Conservation (phyloP, 2,113 vertebrate genomes). For the Myiopsitta monachus region DNA sequence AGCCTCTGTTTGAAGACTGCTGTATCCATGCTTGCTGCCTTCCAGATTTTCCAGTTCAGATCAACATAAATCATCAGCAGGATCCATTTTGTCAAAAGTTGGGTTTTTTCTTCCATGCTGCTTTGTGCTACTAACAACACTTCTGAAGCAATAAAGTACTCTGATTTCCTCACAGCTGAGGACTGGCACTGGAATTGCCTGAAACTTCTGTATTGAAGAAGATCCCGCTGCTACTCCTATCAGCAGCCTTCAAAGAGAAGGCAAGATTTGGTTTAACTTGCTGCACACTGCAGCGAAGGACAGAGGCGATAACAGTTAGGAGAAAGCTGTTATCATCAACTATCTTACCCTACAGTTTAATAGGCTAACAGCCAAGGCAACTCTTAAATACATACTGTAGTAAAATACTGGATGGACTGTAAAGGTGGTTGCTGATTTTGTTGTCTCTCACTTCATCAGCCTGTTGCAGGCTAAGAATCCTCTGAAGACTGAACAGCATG, state of each 20-base stretch:
- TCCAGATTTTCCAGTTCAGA: slow-evolving; percentile 21
- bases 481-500: not conserved
- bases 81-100: slow-evolving; percentile 12
- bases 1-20: slow-evolving; percentile 6
- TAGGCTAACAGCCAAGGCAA: slow-evolving; percentile 23
- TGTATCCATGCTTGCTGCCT: not conserved
- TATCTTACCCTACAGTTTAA: slow-evolving; percentile 44
- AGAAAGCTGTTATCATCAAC: slow-evolving; percentile 57
- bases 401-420: slow-evolving; percentile 6
- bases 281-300: not conserved
- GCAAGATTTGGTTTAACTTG: not conserved
- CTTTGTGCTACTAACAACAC: not conserved
- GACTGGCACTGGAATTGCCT: slow-evolving; percentile 19
- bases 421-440: not conserved
- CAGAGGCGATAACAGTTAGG: slow-evolving; percentile 40
- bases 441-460: slow-evolving; percentile 7
- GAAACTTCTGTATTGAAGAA: slow-evolving; percentile 47
- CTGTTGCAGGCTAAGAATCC: not conserved
- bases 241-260: not conserved
- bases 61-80: slow-evolving; percentile 40
- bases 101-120: not conserved
- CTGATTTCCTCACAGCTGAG: slow-evolving; percentile 54
- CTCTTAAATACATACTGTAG: slow-evolving; percentile 7
- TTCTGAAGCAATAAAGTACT: slow-evolving; percentile 41
- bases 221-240: slow-evolving; percentile 20